Evolutionary conservation across 2,113 vertebrate species (phyloP), one percentile per base, ranked within the genome.

Genomic region (Pluvianellus socialis): DNA sequence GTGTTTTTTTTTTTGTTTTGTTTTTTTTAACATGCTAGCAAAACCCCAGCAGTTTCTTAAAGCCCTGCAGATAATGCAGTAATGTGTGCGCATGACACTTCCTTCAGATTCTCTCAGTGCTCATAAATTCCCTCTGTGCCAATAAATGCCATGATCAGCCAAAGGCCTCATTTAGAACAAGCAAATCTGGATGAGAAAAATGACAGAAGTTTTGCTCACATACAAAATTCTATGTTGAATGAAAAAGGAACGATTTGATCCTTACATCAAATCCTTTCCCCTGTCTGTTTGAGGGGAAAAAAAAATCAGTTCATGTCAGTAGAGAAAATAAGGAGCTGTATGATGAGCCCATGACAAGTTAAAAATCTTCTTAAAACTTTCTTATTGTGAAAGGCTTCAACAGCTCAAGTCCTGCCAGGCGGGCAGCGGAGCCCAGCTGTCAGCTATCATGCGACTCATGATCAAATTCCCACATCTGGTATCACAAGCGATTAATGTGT

Each of bases 21-120:
- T 40, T 86, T 73, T 82, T 77, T n/a, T 45, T 4, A 19, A 67
- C 9, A 19, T 4, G 23, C 72, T 88, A 89, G 83, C 73, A 73
- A 90, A 94, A 44, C 33, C 61, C 30, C 50, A 75, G 84, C 92
- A 81, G 68, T 13, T 89, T 71, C 86, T 92, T 88, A 93, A 85
- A 91, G 77, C 86, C 55, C 80, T 87, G 81, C 80, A 91, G 79
- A 88, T 59, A 92, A 71, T 5, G 27, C 56, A 71, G 16, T 62
- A 15, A 72, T 30, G 49, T 71, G 33, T 76, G 75, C 0, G 0
- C 79, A 67, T 49, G 80, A 81, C 53, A 17, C 16, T 62, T 75
- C 74, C 26, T 63, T 72, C 67, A 65, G 70, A 74, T 79, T 52
- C 62, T 80, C 61, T 94, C 79, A 56, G 45, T 35, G 75, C 42